These are phyloP conservation scores for Sturnus vulgaris DNA, from an alignment of 2,113 vertebrate genomes.

Conservation along the genomic window DNA sequence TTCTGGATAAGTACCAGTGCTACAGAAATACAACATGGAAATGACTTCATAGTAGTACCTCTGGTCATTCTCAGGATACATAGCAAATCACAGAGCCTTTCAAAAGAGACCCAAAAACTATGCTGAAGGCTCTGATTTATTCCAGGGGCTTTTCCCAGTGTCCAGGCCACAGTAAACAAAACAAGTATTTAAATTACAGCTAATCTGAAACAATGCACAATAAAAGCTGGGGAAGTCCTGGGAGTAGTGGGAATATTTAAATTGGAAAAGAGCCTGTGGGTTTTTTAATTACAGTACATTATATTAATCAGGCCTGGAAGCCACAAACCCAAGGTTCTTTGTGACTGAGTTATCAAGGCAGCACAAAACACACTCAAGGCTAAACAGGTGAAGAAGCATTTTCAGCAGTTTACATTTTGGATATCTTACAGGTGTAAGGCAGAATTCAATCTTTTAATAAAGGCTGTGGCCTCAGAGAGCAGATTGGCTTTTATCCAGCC, in stretches of 20 bases:
- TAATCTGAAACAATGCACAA: constrained; percentile 17
- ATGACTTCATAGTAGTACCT: background rate
- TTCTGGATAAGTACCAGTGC: background rate
- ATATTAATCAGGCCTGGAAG: constrained; percentile 12
- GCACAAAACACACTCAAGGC: background rate
- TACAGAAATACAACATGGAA: fast-evolving
- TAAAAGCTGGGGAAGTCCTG: background rate
- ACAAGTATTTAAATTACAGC: constrained; percentile 2
- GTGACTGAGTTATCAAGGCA: background rate
- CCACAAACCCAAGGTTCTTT: background rate
- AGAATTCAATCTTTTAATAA: background rate
- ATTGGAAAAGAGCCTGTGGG: background rate
- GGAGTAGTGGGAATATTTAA: constrained; percentile 17
- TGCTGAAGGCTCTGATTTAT: background rate
- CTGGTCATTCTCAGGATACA: fast-evolving
- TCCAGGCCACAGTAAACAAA: background rate
- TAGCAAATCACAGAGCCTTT: background rate
- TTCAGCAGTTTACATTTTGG: background rate
- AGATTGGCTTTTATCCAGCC: background rate
- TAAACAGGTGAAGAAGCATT: background rate
- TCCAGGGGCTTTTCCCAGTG: background rate
- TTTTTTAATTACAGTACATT: background rate
- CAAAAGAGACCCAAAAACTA: background rate
- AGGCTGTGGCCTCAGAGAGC: background rate
- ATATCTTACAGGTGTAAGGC: fast-evolving